Base-by-base conservation (phyloP, 2,113 vertebrate species). In the Corythornis vintsioides region DNA sequence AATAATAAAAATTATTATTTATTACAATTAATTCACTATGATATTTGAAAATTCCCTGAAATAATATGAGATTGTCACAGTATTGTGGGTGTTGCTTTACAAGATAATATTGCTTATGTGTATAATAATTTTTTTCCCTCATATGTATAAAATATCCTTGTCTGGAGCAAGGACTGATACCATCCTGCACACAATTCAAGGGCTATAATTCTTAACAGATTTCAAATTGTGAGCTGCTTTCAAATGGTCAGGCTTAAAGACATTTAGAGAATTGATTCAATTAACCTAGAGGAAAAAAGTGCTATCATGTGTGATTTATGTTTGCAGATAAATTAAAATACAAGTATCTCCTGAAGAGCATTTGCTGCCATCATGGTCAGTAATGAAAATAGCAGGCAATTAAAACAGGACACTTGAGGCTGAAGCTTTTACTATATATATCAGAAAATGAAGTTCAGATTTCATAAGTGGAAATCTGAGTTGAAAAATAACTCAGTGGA, bases 241-340 rank as follows among this genome's bases (percentile, higher is more conserved):
- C 92, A 95, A 94, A 93, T 97, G 94, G 93, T 97, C 93, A 90
- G 73, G 79, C 85, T 83, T 65, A 93, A 85, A 94, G 95, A 96
- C 97, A 96, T 97, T 97, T 96, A 95, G 96, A 91, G 95, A 97
- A 97, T 95, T 95, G 93, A 96, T 98, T 97, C 97, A 96, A 97
- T 98, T 98, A 97, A 94, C 95, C 92, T 80, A 61, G 94, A 94
- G 91, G 79, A 50, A 94, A 92, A 85, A 95, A 96, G 92, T 84
- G 96, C 96, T 94, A 89, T 96, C 95, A 95, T 25, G 67, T 91
- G 86, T 98, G 97, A 98, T 98, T 98, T 97, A 98, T 97, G 93
- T 95, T 94, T 90, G 95, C 91, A 96, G 96, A 97, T 97, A 97
- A 97, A 97, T 97, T 97, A 96, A 96, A 96, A 96, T 80, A 92